Evolutionary conservation across 2,797 vertebrate genomes (phyloP), one percentile per base, ranked within the genome.

Genomic region (Xerus rutilus): DNA sequence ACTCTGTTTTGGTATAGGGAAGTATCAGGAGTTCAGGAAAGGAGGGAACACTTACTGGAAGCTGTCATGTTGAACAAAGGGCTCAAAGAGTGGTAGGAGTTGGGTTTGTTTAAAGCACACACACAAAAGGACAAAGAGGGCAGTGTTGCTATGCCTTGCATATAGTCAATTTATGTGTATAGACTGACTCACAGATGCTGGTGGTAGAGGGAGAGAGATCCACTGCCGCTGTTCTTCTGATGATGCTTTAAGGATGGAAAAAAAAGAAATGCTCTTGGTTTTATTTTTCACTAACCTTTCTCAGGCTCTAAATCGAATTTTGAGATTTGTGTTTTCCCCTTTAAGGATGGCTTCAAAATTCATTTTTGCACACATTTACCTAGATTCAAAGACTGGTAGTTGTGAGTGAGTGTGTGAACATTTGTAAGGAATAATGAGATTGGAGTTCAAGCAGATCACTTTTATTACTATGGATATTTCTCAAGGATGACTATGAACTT

Each of bases 391-490:
- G 62, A 62, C 25, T 77, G 45, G 3, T 64, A 43, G 6, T 86
- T 43, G 17, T 74, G 15, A 3, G 5, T 35, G 9, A 35, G 39
- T 45, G 25, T 20, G 5, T 21, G 32, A 32, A 11, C 32, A 23
- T 47, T 32, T 59, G n/a, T 39, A 12, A 77, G 45, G 49, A 88
- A 74, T 25, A 35, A 76, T 84, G 54, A 79, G 43, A 21, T 64
- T 92, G 67, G 45, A n/a, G 25, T 89, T 91, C 20, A 86, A 76
- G 23, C 13, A 79, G 32, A 89, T 87, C 35, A 83, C 4, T 86
- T 96, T 96, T 43, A 86, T 86, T 81, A 43, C 45, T 70, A 17
- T 90, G 65, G 65, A 74, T 25, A 73, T 94, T 86, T 91, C 9
- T 59, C 30, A 59, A 89, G 45, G 25, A 81, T 88, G 73, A 12